Evolutionary conservation across 2,888 invertebrate genomes (phyloP).

Genomic region (Apantesis nais): DNA sequence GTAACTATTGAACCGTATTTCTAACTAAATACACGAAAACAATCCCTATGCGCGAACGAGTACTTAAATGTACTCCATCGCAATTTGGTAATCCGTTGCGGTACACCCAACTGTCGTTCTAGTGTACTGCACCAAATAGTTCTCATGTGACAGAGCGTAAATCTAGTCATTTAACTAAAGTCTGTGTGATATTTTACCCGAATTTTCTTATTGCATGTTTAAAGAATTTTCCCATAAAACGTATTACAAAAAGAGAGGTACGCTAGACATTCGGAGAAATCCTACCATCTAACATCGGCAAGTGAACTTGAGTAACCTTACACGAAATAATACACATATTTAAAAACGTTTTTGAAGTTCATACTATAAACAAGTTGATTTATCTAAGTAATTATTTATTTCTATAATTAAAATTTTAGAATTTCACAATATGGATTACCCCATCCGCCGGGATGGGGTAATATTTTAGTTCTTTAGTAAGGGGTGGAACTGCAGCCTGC

Average conservation of each 20-base stretch:
- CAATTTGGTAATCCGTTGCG: conserved; percentile 15
- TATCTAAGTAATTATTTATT: too few species aligned
- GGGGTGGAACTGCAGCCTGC: too few species aligned
- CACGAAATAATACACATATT: too few species aligned
- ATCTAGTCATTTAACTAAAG: conserved; percentile 10
- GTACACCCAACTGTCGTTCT: conserved; percentile 10
- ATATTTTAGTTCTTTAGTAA: too few species aligned
- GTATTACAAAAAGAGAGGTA: not conserved
- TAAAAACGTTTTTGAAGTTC: too few species aligned
- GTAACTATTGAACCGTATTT: not conserved
- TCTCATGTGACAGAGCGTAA: conserved; percentile 6
- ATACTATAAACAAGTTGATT: too few species aligned
- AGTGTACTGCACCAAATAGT: conserved; percentile 8
- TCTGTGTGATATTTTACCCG: conserved; percentile 1
- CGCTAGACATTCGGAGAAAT: not conserved
- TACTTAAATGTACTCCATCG: conserved; percentile 4
- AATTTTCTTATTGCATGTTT: conserved; percentile 2
- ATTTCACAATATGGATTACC: too few species aligned
- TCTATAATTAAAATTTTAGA: too few species aligned
- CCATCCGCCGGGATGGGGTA: too few species aligned
- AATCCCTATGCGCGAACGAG: conserved; percentile 2
- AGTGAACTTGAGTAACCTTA: too few species aligned
- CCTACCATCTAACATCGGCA: not conserved
- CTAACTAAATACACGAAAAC: not conserved
- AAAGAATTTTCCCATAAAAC: not conserved